These are phyloP conservation scores for Nymphalis urticae DNA, from an alignment of 2,888 invertebrate genomes.

Conservation along the genomic window DNA sequence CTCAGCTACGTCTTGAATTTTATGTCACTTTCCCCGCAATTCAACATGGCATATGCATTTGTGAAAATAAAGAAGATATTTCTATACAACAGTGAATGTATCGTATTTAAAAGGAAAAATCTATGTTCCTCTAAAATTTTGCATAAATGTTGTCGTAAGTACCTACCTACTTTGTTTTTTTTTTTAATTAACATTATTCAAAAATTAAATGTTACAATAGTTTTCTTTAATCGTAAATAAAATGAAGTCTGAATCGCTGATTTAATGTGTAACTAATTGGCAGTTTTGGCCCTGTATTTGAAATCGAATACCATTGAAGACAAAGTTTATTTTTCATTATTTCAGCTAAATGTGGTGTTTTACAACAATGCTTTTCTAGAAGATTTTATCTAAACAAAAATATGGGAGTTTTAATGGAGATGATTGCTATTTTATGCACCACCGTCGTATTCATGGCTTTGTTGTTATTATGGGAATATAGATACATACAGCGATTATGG, in stretches of 20 bases:
- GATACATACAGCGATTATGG: slow-evolving; percentile 49
- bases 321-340: not conserved
- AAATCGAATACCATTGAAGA: no score
- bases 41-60: slow-evolving; percentile 66
- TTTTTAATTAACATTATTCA: no score
- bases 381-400: slow-evolving; percentile 51
- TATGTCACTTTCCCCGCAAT: slow-evolving; percentile 67
- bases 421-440: slow-evolving; percentile 51
- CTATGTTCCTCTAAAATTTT: slow-evolving; percentile 55
- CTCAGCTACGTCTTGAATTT: slow-evolving; percentile 51
- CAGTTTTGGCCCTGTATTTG: no score
- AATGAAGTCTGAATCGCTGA: no score
- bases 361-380: slow-evolving; percentile 61
- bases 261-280: no score
- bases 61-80: slow-evolving; percentile 65
- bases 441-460: slow-evolving; percentile 49
- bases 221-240: no score
- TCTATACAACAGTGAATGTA: slow-evolving; percentile 67
- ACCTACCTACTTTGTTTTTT: no score
- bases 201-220: no score
- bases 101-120: slow-evolving; percentile 51
- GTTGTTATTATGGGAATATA: slow-evolving; percentile 62
- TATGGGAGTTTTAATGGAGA: slow-evolving; percentile 54
- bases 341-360: slow-evolving; percentile 66
- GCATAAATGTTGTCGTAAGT: slow-evolving; percentile 70